These are phyloP conservation scores for Epinephelus fuscoguttatus DNA, from an alignment of 2,113 vertebrate species.

Conservation along the genomic window DNA sequence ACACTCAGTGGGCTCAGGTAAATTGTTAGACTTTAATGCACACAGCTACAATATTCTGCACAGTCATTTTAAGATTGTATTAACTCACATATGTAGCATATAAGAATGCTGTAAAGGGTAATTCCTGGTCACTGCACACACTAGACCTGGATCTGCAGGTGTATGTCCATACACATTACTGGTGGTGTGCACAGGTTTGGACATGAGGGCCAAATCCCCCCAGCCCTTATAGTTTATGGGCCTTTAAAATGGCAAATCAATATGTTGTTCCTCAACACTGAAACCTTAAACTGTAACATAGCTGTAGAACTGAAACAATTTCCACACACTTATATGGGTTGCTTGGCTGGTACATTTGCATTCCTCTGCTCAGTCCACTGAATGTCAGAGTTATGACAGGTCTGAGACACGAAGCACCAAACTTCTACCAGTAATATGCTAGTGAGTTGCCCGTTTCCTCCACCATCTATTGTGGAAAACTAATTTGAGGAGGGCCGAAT, in stretches of 20 bases:
- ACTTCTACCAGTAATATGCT: not conserved
- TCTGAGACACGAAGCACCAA: constrained; percentile 2
- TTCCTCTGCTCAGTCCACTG: not conserved
- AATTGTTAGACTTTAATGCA: constrained; percentile 30
- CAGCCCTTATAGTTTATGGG: not conserved
- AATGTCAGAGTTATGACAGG: not conserved
- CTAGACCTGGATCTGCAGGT: not conserved
- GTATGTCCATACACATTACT: not conserved
- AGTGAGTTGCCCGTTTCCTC: constrained; percentile 5
- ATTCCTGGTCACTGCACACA: not conserved
- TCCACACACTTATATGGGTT: not conserved
- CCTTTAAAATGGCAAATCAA: constrained; percentile 21
- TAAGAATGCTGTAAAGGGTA: not conserved
- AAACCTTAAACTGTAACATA: not conserved
- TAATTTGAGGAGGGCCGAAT: constrained; percentile 25
- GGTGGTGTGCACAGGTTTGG: not conserved
- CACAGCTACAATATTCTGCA: constrained; percentile 30
- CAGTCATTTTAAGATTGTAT: constrained; percentile 14
- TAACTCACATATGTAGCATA: not conserved
- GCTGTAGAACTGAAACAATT: not conserved
- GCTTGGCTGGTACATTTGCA: constrained; percentile 4
- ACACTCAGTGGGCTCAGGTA: constrained; percentile 27
- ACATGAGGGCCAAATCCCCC: not conserved
- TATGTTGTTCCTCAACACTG: constrained; percentile 17
- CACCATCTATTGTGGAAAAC: not conserved